These are phyloP conservation scores for Deroptyus accipitrinus DNA, from an alignment of 2,113 vertebrate genomes.

Conservation along the genomic window DNA sequence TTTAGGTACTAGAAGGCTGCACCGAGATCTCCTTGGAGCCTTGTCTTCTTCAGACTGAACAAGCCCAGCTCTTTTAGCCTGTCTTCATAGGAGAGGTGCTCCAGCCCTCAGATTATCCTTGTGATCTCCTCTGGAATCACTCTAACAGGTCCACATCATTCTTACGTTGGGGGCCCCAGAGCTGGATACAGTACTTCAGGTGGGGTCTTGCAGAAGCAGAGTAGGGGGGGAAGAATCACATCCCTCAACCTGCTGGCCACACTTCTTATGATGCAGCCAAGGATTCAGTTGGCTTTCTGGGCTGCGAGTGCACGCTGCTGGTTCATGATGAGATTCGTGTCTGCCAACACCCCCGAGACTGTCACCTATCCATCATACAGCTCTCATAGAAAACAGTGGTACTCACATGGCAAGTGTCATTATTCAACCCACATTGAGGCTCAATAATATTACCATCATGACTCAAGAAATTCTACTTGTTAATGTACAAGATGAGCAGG, in stretches of 20 bases:
- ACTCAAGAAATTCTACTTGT: not conserved
- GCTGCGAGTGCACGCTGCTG: not conserved
- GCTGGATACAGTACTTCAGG: not conserved
- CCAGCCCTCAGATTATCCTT: not conserved
- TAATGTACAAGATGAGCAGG: not conserved
- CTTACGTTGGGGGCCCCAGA: fast-evolving
- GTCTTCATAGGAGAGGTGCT: not conserved
- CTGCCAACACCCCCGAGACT: not conserved
- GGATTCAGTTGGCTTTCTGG: not conserved
- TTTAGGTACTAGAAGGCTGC: not conserved
- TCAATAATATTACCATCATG: not conserved
- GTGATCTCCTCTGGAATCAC: not conserved
- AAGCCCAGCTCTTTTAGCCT: not conserved
- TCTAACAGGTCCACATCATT: not conserved
- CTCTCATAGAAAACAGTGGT: not conserved
- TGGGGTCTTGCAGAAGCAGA: not conserved
- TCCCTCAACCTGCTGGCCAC: not conserved
- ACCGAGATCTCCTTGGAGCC: not conserved
- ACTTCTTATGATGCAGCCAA: not conserved
- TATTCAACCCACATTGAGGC: not conserved
- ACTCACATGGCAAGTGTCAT: not conserved
- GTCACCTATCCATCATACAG: not conserved
- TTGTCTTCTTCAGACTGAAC: not conserved
- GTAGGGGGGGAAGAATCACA: not conserved
- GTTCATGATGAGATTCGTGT: not conserved